phyloP scores from a whole-genome alignment of 2,888 invertebrate species.

The Drosophila barbarae region DNA sequence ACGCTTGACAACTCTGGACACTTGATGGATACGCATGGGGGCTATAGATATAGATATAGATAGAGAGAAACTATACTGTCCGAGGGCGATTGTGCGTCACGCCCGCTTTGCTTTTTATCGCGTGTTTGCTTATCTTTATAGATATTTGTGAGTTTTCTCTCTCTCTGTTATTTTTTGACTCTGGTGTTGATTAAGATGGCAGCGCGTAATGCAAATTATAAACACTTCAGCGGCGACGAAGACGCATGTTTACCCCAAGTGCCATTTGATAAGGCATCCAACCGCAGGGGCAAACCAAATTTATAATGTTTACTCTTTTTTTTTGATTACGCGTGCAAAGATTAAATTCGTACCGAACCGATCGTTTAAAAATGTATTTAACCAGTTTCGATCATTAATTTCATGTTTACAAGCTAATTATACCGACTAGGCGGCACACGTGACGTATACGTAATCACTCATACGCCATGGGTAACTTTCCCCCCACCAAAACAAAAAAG shows the following conservation, averaged over 20 bases:
- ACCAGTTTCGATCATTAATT: conserved; percentile 8
- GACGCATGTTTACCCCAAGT: conserved; percentile 43
- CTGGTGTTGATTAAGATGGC: conserved; percentile 38
- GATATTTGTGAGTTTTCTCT: conserved; percentile 46
- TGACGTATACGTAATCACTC: conserved; percentile 37
- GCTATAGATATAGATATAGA: conserved; percentile 16
- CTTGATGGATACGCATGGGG: conserved; percentile 27
- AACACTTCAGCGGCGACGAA: conserved; percentile 43
- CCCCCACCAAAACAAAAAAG: not conserved
- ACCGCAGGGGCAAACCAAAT: conserved; percentile 12
- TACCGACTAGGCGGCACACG: conserved; percentile 40
- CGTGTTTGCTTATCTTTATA: conserved; percentile 57
- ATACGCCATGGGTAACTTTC: conserved; percentile 20
- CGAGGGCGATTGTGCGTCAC: conserved; percentile 56
- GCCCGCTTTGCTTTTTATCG: conserved; percentile 54
- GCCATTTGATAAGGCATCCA: conserved; percentile 35
- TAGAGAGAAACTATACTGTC: conserved; percentile 15
- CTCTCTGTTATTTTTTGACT: conserved; percentile 34
- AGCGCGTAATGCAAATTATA: conserved; percentile 53
- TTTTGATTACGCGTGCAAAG: conserved; percentile 18
- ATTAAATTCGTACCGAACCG: conserved; percentile 6
- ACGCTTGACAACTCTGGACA: conserved; percentile 41
- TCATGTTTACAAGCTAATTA: conserved; percentile 7
- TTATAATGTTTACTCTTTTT: conserved; percentile 19
- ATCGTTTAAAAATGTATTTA: conserved; percentile 3